These are phyloP conservation scores for Drosophila longiperda DNA, from an alignment of 2,888 invertebrate genomes.

Conservation along the genomic window DNA sequence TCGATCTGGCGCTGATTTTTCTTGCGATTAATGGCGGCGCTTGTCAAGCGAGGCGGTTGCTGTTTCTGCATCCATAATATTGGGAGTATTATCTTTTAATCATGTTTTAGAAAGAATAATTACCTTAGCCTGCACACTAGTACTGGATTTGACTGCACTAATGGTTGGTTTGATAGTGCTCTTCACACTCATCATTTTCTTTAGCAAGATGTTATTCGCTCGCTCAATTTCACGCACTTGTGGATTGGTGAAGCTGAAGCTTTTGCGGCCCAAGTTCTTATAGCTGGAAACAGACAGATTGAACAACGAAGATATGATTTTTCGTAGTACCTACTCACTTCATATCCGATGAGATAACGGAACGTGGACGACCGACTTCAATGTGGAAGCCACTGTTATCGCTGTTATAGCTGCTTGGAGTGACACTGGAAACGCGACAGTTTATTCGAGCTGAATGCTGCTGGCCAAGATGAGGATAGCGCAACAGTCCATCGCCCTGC, in stretches of 20 bases:
- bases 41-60: conserved; percentile 61
- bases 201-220: conserved; percentile 87
- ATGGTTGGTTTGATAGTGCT: conserved; percentile 65
- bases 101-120: background rate
- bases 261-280: conserved; percentile 77
- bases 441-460: conserved; percentile 21
- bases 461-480: conserved; percentile 46
- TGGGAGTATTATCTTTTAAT: too few species aligned
- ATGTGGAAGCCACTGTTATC: conserved; percentile 32
- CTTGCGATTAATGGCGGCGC: conserved; percentile 86
- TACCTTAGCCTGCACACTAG: conserved; percentile 37
- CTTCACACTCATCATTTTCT: conserved; percentile 86
- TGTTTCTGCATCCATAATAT: conserved; percentile 25
- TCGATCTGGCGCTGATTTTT: conserved; percentile 87
- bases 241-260: conserved; percentile 86
- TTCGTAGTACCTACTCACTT: conserved; percentile 46
- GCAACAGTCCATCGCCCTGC: conserved; percentile 64
- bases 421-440: conserved; percentile 41
- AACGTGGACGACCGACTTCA: conserved; percentile 55
- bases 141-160: conserved; percentile 28
- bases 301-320: too few species aligned
- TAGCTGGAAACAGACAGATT: conserved; percentile 35
- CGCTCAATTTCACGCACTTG: conserved; percentile 87
- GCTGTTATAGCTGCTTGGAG: conserved; percentile 56
- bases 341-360: conserved; percentile 56